These are phyloP conservation scores for Coccyzus lansbergi DNA, from an alignment of 2,797 vertebrate genomes.

Conservation along the genomic window DNA sequence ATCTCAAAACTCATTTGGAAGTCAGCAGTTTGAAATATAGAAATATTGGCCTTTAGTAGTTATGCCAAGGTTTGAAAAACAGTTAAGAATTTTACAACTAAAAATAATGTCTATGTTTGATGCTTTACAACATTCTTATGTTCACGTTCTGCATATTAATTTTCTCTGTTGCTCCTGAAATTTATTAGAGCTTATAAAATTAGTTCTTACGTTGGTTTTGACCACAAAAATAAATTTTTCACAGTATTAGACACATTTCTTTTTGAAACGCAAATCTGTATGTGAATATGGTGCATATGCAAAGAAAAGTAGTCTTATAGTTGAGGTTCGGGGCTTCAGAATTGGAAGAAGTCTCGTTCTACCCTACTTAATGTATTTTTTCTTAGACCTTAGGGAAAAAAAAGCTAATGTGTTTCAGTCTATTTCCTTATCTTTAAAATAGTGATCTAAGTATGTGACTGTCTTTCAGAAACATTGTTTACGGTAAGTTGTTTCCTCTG, in stretches of 20 bases:
- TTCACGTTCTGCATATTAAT: background rate
- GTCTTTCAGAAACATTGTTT: slow-evolving; percentile 6
- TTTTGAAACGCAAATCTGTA: background rate
- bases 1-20: background rate
- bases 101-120: background rate
- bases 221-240: background rate
- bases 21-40: background rate
- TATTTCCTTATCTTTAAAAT: slow-evolving; percentile 3
- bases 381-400: background rate
- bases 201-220: background rate
- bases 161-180: background rate
- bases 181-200: background rate
- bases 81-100: background rate
- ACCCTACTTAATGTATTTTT: background rate
- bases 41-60: background rate
- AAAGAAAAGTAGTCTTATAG: background rate
- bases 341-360: background rate
- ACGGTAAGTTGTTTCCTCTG: background rate
- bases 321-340: background rate
- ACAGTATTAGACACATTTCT: background rate
- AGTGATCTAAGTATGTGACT: background rate
- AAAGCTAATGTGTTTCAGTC: background rate
- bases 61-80: background rate
- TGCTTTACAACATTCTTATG: background rate
- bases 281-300: background rate